Evolutionary conservation across 2,888 invertebrate species (phyloP).

Genomic region (Tetragonula carbonaria): DNA sequence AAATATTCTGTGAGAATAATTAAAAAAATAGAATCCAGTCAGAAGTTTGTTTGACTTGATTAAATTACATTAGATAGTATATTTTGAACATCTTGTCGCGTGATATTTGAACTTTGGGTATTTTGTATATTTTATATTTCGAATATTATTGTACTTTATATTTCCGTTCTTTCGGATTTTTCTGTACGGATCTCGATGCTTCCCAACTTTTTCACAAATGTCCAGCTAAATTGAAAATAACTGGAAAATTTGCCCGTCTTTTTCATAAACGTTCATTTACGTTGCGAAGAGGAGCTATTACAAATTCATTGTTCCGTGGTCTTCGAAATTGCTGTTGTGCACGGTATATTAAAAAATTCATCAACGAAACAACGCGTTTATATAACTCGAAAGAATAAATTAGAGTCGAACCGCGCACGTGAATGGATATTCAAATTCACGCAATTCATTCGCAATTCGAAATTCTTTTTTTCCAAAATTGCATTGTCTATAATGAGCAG

Average conservation of each 20-base stretch:
- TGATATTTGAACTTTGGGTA: too few relatives aligned
- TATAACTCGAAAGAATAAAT: neutral
- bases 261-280: neutral
- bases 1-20: too few relatives aligned
- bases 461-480: neutral
- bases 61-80: too few relatives aligned
- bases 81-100: too few relatives aligned
- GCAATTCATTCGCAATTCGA: conserved; percentile 6
- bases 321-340: neutral
- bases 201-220: neutral
- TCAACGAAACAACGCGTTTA: neutral
- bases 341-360: neutral
- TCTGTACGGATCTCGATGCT: too few relatives aligned
- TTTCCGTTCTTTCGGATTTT: too few relatives aligned
- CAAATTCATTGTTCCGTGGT: neutral
- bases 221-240: neutral
- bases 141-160: too few relatives aligned
- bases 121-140: too few relatives aligned
- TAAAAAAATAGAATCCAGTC: too few relatives aligned
- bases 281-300: neutral
- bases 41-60: too few relatives aligned
- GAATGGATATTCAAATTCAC: neutral
- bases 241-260: neutral
- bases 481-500: neutral
- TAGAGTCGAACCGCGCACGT: neutral